A percentile compares a stretch with the other conserved stretches of the same genome.
Evolutionary conservation across 2,888 invertebrate genomes (phyloP).

Genomic region (Hecatera dysodea): DNA sequence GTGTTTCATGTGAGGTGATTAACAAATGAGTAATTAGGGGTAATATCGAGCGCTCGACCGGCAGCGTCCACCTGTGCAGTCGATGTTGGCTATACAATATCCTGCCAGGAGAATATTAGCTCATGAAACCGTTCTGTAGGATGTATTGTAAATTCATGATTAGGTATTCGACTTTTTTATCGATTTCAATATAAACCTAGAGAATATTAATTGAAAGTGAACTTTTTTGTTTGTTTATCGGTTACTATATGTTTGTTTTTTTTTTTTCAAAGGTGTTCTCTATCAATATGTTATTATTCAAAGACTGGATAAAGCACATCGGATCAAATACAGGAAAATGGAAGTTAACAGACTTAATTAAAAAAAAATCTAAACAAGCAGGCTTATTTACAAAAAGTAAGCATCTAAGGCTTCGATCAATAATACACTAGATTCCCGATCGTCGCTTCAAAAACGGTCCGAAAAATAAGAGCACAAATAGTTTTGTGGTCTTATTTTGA

Average conservation of each 20-base stretch:
- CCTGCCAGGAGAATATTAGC: background rate
- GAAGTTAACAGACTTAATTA: no score
- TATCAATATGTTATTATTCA: background rate
- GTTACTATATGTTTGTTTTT: rapidly evolving
- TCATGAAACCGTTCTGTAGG: background rate
- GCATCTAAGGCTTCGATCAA: no score
- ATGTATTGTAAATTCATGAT: slow-evolving; percentile 1
- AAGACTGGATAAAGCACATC: no score
- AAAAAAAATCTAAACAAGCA: no score
- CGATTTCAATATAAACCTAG: background rate
- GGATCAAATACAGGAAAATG: no score
- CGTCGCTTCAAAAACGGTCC: no score
- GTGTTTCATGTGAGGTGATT: slow-evolving; percentile 12
- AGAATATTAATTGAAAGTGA: no score
- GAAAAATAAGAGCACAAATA: no score
- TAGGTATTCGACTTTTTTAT: background rate
- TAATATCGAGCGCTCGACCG: slow-evolving; percentile 6
- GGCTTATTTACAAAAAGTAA: no score
- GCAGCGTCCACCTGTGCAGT: slow-evolving; percentile 28
- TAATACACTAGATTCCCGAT: no score
- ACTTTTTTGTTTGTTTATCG: no score
- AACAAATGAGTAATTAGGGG: slow-evolving; percentile 28
- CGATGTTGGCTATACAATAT: background rate
- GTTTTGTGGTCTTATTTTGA: no score
- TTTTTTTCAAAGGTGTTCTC: background rate